A percentile compares a stretch with the other conserved stretches of the same genome.
Conservation (phyloP, 2,113 vertebrate genomes). For the Sceloporus undulatus region DNA sequence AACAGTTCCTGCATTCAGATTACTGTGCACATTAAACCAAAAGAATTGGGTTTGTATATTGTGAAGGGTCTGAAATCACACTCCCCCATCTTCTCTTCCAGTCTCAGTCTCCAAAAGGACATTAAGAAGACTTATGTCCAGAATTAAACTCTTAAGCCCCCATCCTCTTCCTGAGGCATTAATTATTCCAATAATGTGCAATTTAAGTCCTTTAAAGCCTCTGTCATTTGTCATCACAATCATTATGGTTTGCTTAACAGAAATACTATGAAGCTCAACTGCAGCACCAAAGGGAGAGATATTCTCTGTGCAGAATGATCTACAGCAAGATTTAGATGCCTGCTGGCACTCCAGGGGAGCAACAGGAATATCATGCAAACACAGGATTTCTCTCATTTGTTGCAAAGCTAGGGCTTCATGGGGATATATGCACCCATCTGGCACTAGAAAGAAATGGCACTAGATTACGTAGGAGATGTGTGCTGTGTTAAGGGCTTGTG, state of each 20-base stretch:
- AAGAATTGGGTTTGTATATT: conserved; percentile 64
- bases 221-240: conserved; percentile 48
- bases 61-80: conserved; percentile 64
- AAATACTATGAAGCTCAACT: conserved; percentile 8
- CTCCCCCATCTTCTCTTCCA: conserved; percentile 30
- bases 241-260: conserved; percentile 42
- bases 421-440: background rate
- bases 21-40: conserved; percentile 75
- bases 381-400: background rate
- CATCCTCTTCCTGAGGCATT: conserved; percentile 6
- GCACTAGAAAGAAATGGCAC: background rate
- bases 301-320: background rate
- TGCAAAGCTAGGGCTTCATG: background rate
- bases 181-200: conserved; percentile 8
- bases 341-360: background rate
- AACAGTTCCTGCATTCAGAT: conserved; percentile 70
- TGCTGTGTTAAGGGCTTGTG: too few species aligned
- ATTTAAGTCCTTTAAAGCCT: conserved; percentile 43
- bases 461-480: background rate
- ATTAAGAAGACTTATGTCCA: conserved; percentile 40
- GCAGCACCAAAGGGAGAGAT: conserved; percentile 15
- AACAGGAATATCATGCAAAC: background rate
- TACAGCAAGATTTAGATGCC: background rate
- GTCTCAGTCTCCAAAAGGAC: conserved; percentile 52
- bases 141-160: conserved; percentile 21